Evolutionary conservation across 2,797 vertebrate species (phyloP).

Genomic region (Leptoclinus maculatus): DNA sequence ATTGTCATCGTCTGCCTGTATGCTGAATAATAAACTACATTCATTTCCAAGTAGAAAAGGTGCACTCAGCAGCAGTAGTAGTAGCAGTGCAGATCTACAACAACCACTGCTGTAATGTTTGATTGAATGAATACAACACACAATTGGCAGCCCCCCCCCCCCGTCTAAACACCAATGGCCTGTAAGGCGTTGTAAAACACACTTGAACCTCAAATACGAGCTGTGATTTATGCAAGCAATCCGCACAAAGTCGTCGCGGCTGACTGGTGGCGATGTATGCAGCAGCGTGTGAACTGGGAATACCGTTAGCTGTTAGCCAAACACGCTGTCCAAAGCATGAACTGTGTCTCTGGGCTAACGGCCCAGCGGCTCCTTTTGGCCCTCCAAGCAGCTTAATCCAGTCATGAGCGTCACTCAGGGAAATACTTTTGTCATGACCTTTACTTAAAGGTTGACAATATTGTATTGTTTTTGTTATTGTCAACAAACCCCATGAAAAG

Average conservation of each 20-base stretch:
- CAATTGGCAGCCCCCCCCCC: background rate
- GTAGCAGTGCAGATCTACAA: background rate
- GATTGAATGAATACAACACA: background rate
- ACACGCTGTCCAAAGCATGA: no score
- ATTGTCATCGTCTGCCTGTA: background rate
- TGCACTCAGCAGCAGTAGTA: background rate
- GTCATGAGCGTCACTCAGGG: background rate
- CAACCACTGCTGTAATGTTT: background rate
- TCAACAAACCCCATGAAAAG: background rate
- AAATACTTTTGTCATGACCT: background rate
- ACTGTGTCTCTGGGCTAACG: background rate
- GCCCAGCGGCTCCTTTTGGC: background rate
- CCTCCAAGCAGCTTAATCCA: background rate
- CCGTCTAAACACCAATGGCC: no score
- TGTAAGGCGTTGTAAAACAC: no score
- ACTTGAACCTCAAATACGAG: no score
- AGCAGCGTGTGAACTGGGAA: no score
- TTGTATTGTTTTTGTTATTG: background rate
- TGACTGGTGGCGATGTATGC: no score
- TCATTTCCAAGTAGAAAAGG: background rate
- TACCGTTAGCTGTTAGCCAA: no score
- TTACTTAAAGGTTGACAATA: background rate
- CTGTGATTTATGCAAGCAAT: no score
- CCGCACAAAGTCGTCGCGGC: no score
- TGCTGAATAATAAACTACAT: background rate